Conservation (phyloP, 2,888 invertebrate genomes). For the Apodemia zela region DNA sequence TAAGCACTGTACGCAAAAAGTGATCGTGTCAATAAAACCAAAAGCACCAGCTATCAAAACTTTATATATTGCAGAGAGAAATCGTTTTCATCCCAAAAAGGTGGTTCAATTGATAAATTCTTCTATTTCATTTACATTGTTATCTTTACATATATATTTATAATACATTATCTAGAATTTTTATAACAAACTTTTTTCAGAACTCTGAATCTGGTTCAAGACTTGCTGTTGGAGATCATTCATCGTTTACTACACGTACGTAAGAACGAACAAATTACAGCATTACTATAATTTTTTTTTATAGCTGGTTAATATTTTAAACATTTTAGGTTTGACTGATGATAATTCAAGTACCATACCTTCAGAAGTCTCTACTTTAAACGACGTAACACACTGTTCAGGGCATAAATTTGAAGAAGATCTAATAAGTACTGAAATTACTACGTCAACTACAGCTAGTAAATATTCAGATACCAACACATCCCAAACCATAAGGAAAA, state of each 20-base stretch:
- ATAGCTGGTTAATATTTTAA: neutral
- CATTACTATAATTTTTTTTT: neutral
- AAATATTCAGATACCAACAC: slow-evolving; percentile 36
- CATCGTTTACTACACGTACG: slow-evolving; percentile 59
- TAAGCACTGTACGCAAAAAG: slow-evolving; percentile 50
- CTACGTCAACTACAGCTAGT: neutral
- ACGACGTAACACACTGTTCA: neutral
- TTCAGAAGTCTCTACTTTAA: slow-evolving; percentile 28
- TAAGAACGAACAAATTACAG: slow-evolving; percentile 17
- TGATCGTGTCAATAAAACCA: slow-evolving; percentile 60
- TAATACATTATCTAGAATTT: slow-evolving; percentile 9
- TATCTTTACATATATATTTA: slow-evolving; percentile 12
- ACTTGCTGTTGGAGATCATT: slow-evolving; percentile 64
- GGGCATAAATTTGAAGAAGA: neutral
- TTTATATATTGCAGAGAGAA: slow-evolving; percentile 60
- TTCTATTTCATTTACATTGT: slow-evolving; percentile 18
- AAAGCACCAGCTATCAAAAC: slow-evolving; percentile 58
- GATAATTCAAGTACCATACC: slow-evolving; percentile 42
- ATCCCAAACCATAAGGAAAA: slow-evolving; percentile 37
- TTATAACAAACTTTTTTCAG: slow-evolving; percentile 41
- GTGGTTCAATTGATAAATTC: slow-evolving; percentile 35
- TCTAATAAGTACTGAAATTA: neutral
- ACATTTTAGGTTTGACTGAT: slow-evolving; percentile 48
- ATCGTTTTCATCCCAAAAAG: slow-evolving; percentile 49
- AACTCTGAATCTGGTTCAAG: slow-evolving; percentile 53